phyloP scores from a whole-genome alignment of 2,113 vertebrate species.

The Rhagologus leucostigma region DNA sequence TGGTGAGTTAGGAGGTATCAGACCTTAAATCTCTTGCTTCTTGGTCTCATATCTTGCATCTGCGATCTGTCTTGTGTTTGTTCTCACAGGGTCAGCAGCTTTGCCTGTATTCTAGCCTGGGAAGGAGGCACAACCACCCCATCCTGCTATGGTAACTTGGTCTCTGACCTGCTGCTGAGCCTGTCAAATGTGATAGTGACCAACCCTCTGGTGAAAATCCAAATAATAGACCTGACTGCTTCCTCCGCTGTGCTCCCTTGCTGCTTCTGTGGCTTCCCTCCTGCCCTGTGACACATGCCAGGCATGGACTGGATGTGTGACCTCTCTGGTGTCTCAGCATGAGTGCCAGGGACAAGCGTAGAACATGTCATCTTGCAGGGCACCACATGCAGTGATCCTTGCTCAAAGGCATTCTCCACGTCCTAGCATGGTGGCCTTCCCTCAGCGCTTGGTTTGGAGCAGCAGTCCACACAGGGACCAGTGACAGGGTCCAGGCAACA shows the following conservation, averaged over 20 bases:
- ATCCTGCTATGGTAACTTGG: fast-evolving
- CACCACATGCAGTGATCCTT: neutral
- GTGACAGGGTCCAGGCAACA: neutral
- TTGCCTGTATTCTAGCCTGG: neutral
- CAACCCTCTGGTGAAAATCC: neutral
- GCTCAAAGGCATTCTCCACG: neutral
- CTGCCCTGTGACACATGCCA: neutral
- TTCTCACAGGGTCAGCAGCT: neutral
- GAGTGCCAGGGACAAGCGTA: neutral
- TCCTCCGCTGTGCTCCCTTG: neutral
- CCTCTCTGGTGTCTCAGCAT: neutral
- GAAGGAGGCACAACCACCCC: neutral
- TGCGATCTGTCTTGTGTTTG: neutral
- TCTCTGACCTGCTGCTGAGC: neutral
- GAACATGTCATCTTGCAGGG: neutral
- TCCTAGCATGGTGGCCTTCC: neutral
- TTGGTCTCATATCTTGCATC: neutral
- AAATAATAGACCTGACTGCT: neutral
- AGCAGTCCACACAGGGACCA: fast-evolving
- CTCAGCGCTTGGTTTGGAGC: fast-evolving
- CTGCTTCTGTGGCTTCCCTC: neutral
- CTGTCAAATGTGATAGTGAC: neutral
- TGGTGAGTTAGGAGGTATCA: neutral
- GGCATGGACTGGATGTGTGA: neutral
- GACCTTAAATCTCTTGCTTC: neutral